A percentile compares a stretch with the other conserved stretches of the same genome.
These are phyloP conservation scores for Troilus luridus DNA, from an alignment of 2,888 invertebrate species.

Conservation along the genomic window DNA sequence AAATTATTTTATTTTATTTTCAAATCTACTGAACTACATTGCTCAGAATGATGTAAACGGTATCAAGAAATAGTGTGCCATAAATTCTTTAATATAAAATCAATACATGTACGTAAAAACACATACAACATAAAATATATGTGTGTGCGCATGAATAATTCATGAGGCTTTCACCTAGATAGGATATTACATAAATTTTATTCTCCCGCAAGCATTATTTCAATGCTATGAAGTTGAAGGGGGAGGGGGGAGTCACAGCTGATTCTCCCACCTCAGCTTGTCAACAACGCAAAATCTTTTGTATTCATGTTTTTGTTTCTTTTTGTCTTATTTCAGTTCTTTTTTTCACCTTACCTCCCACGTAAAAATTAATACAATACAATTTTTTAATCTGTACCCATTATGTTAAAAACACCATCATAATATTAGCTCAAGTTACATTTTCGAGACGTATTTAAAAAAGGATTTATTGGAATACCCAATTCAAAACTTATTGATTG, in stretches of 20 bases:
- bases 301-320: neutral
- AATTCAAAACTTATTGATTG: neutral
- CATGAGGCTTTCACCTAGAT: neutral
- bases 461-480: neutral
- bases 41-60: no score
- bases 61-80: no score
- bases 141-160: neutral
- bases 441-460: neutral
- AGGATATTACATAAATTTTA: neutral
- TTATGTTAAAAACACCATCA: neutral
- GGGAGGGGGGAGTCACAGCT: slow-evolving; percentile 47
- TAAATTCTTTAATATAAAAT: no score
- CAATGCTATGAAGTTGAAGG: neutral
- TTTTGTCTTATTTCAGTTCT: neutral
- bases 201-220: neutral
- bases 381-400: neutral
- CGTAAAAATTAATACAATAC: neutral
- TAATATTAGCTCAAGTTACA: neutral
- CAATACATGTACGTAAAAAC: no score
- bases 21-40: no score
- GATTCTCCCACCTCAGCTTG: slow-evolving; percentile 37
- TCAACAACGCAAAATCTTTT: slow-evolving; percentile 48
- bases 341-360: neutral
- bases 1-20: no score
- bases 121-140: neutral